Percentiles rank a stretch among this genome's conserved stretches.
Conservation (phyloP, 2,888 invertebrate genomes). For the Nemapogon koenigi region DNA sequence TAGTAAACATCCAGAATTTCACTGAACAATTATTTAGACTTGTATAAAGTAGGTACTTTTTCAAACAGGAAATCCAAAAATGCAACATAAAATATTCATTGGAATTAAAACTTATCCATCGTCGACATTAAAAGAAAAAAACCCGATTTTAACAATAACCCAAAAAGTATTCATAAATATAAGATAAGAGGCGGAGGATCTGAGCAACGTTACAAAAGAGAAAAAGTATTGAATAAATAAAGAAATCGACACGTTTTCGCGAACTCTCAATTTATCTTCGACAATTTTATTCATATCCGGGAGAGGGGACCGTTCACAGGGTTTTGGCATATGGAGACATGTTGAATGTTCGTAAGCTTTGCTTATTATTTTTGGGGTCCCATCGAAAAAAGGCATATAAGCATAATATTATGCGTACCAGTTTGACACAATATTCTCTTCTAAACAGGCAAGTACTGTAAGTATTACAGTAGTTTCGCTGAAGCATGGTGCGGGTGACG, state of each 20-base stretch:
- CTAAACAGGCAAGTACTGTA: too few relatives aligned
- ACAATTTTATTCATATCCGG: slow-evolving; percentile 55
- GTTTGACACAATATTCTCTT: too few relatives aligned
- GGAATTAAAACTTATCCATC: slow-evolving; percentile 6
- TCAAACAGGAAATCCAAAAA: too few relatives aligned
- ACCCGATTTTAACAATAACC: slow-evolving; percentile 24
- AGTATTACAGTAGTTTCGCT: too few relatives aligned
- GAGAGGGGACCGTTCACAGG: slow-evolving; percentile 42
- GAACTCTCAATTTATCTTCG: slow-evolving; percentile 55
- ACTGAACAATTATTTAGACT: too few relatives aligned
- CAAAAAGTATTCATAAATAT: slow-evolving; percentile 47
- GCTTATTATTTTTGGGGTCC: slow-evolving; percentile 41
- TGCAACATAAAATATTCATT: slow-evolving; percentile 6
- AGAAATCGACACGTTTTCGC: slow-evolving; percentile 58
- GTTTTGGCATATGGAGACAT: slow-evolving; percentile 44
- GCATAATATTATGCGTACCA: too few relatives aligned
- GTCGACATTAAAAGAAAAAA: slow-evolving; percentile 6
- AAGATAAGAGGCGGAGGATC: slow-evolving; percentile 44
- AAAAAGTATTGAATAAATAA: slow-evolving; percentile 57
- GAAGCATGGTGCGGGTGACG: too few relatives aligned
- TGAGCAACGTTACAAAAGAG: slow-evolving; percentile 46
- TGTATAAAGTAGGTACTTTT: too few relatives aligned
- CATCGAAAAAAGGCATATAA: too few relatives aligned
- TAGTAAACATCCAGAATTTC: too few relatives aligned
- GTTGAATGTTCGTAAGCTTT: slow-evolving; percentile 34